These are phyloP conservation scores for Neolamprologus caudopunctatus DNA, from an alignment of 2,113 vertebrate genomes.

Conservation along the genomic window DNA sequence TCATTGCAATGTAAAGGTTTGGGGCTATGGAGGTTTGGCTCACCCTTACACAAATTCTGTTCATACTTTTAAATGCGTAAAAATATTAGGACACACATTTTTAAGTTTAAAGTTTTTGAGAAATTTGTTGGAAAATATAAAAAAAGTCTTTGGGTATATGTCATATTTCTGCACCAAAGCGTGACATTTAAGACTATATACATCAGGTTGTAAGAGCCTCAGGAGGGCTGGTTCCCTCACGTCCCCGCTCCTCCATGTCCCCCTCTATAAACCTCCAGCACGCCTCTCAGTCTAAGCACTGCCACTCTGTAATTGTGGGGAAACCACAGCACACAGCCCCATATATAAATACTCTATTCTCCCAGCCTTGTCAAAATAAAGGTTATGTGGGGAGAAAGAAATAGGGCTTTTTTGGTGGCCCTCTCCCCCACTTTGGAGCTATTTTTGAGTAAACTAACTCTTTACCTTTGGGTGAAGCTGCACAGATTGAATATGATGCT, in stretches of 20 bases:
- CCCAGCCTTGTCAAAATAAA: constrained; percentile 75
- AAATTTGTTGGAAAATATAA: background rate
- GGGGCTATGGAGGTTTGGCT: constrained; percentile 30
- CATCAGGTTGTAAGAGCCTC: constrained; percentile 31
- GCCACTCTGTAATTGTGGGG: constrained; percentile 76
- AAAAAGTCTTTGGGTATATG: background rate
- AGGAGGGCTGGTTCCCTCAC: constrained; percentile 59
- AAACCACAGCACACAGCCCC: constrained; percentile 74
- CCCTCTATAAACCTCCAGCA: constrained; percentile 64
- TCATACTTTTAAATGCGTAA: background rate
- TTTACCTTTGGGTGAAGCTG: constrained; percentile 48
- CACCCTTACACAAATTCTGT: background rate
- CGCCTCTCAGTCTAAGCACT: constrained; percentile 69
- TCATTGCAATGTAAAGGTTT: constrained; percentile 42
- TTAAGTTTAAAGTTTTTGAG: background rate
- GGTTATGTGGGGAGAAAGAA: constrained; percentile 60
- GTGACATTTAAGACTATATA: constrained; percentile 1
- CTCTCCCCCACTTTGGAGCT: constrained; percentile 51
- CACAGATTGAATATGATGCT: constrained; percentile 14
- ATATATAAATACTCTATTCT: constrained; percentile 76
- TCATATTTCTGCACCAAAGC: background rate
- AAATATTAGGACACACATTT: background rate
- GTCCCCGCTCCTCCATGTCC: constrained; percentile 59
- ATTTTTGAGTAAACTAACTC: constrained; percentile 47
- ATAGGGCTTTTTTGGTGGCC: constrained; percentile 45